Percentiles rank a stretch among this genome's conserved stretches.
phyloP scores from a whole-genome alignment of 2,113 vertebrate species.

The Stegostoma tigrinum region DNA sequence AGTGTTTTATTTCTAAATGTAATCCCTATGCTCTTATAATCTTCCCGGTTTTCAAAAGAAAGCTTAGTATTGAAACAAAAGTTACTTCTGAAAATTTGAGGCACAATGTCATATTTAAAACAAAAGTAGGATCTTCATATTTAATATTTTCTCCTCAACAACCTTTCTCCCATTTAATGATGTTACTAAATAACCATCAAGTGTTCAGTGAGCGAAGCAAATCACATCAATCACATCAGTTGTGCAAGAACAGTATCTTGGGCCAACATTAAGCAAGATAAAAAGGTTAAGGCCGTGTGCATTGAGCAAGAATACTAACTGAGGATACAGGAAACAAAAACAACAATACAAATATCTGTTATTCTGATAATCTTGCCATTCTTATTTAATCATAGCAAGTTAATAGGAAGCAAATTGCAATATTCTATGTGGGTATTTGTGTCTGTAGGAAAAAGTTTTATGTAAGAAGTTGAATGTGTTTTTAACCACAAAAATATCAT shows the following conservation, averaged over 20 bases:
- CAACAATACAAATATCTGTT: background rate
- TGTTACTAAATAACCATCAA: background rate
- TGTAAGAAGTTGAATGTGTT: background rate
- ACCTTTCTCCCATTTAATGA: conserved; percentile 15
- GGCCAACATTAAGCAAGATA: background rate
- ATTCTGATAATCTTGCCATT: background rate
- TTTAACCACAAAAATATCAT: background rate
- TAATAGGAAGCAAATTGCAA: background rate
- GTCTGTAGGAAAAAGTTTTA: background rate
- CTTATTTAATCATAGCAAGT: background rate
- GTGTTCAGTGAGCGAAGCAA: background rate
- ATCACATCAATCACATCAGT: background rate
- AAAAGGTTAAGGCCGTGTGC: conserved; percentile 4
- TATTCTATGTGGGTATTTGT: background rate
- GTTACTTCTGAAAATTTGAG: background rate
- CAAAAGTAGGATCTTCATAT: no score
- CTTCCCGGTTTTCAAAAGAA: background rate
- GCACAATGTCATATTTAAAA: background rate
- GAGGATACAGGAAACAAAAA: background rate
- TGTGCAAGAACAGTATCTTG: conserved; percentile 30
- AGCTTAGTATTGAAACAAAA: background rate
- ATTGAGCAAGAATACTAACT: background rate
- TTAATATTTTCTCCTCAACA: background rate
- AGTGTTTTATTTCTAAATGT: background rate
- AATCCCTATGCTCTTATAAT: background rate